Percentiles rank a stretch among this genome's conserved stretches.
phyloP scores from a whole-genome alignment of 2,797 vertebrate genomes.

The Crocidura indochinensis region DNA sequence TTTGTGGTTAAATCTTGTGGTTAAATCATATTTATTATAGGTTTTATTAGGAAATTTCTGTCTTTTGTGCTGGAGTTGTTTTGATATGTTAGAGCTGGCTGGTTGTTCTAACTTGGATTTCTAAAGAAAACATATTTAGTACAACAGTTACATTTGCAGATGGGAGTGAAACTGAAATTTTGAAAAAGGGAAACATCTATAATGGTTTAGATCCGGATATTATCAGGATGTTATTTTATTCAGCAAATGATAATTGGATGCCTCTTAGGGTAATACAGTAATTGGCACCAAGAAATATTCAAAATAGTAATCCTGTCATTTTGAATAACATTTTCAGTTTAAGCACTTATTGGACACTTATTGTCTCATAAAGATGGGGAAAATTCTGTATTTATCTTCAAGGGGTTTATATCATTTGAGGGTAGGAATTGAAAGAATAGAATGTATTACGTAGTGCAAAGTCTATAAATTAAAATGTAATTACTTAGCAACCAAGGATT shows the following conservation, averaged over 20 bases:
- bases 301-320: constrained; percentile 13
- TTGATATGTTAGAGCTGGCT: not conserved
- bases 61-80: constrained; percentile 16
- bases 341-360: constrained; percentile 25
- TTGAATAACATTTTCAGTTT: not conserved
- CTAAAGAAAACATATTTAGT: constrained; percentile 1
- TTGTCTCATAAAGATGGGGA: constrained; percentile 25
- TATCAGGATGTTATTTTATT: constrained; percentile 48
- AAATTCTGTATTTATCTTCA: constrained; percentile 18
- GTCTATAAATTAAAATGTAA: constrained; percentile 22
- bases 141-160: not conserved
- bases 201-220: constrained; percentile 7
- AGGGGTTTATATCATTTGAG: not conserved
- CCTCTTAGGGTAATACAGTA: constrained; percentile 20
- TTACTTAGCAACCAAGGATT: not conserved
- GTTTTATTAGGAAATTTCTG: constrained; percentile 14
- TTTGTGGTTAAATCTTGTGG: not conserved
- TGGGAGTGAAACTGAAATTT: constrained; percentile 22
- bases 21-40: constrained; percentile 18
- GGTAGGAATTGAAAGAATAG: not conserved
- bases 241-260: constrained; percentile 40
- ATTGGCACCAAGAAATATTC: constrained; percentile 25
- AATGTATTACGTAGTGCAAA: constrained; percentile 9
- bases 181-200: not conserved
- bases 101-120: constrained; percentile 34